These are phyloP conservation scores for Vanessa tameamea DNA, from an alignment of 1,140 invertebrate species.

Conservation along the genomic window DNA sequence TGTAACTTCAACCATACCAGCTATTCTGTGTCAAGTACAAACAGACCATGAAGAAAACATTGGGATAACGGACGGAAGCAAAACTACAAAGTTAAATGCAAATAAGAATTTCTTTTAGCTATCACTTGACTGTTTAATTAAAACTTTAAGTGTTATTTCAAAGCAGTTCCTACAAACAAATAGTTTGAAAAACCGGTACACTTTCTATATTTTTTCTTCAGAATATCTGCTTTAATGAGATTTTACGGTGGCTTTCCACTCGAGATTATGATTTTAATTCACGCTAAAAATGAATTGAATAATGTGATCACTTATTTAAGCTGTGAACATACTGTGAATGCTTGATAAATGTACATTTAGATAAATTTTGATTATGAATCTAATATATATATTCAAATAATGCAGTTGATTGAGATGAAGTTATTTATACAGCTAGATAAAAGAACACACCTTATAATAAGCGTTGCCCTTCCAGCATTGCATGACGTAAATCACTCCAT, in stretches of 20 bases:
- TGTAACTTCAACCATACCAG: background rate
- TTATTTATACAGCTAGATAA: too few relatives aligned
- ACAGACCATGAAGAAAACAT: slow-evolving; percentile 16
- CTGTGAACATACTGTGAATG: too few relatives aligned
- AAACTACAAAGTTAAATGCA: slow-evolving; percentile 23
- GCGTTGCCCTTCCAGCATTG: too few relatives aligned
- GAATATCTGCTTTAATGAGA: slow-evolving; percentile 1
- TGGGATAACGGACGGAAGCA: slow-evolving; percentile 3
- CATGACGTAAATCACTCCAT: too few relatives aligned
- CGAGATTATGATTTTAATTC: background rate
- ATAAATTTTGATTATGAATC: too few relatives aligned
- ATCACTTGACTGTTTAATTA: slow-evolving; percentile 36
- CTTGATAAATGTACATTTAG: too few relatives aligned
- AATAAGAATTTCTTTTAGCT: slow-evolving; percentile 28
- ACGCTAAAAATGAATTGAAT: background rate
- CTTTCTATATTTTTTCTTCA: slow-evolving; percentile 7
- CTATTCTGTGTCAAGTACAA: background rate
- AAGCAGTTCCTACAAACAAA: slow-evolving; percentile 6
- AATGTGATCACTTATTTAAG: too few relatives aligned
- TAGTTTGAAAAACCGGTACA: slow-evolving; percentile 7
- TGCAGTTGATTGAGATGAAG: too few relatives aligned
- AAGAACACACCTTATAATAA: too few relatives aligned
- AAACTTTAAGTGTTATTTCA: slow-evolving; percentile 29
- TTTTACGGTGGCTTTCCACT: background rate
- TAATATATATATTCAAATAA: too few relatives aligned